These are phyloP conservation scores for Spodoptera frugiperda DNA, from an alignment of 1,140 invertebrate species.

Conservation along the genomic window DNA sequence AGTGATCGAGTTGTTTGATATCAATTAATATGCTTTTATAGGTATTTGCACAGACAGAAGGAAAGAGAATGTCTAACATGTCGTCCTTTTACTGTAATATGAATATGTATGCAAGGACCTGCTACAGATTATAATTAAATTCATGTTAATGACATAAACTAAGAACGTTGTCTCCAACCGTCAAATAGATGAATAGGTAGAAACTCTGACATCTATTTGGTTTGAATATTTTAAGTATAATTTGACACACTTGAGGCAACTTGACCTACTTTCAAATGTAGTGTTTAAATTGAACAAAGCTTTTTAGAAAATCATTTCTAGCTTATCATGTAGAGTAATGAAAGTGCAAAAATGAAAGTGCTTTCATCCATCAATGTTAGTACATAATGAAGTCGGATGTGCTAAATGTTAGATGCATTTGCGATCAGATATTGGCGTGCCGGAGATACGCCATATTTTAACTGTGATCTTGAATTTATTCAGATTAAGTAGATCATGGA, in stretches of 20 bases:
- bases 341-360: conserved; percentile 8
- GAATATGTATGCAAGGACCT: conserved; percentile 51
- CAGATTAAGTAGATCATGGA: neutral
- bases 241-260: conserved; percentile 27
- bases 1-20: neutral
- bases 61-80: conserved; percentile 47
- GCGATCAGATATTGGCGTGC: neutral
- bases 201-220: conserved; percentile 22
- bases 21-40: conserved; percentile 8
- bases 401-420: neutral
- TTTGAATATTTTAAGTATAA: conserved; percentile 34
- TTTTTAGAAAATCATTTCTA: conserved; percentile 7
- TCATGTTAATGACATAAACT: conserved; percentile 20
- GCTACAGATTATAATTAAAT: conserved; percentile 25
- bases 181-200: conserved; percentile 6
- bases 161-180: conserved; percentile 1
- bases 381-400: neutral
- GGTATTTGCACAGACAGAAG: conserved; percentile 21
- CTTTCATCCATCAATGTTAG: conserved; percentile 7
- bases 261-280: conserved; percentile 21
- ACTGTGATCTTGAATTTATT: neutral
- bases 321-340: conserved; percentile 12
- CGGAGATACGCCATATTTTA: neutral
- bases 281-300: conserved; percentile 7
- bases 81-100: conserved; percentile 54